These are phyloP conservation scores for Grammatotria lemairii DNA, from an alignment of 2,113 vertebrate genomes.

Conservation along the genomic window DNA sequence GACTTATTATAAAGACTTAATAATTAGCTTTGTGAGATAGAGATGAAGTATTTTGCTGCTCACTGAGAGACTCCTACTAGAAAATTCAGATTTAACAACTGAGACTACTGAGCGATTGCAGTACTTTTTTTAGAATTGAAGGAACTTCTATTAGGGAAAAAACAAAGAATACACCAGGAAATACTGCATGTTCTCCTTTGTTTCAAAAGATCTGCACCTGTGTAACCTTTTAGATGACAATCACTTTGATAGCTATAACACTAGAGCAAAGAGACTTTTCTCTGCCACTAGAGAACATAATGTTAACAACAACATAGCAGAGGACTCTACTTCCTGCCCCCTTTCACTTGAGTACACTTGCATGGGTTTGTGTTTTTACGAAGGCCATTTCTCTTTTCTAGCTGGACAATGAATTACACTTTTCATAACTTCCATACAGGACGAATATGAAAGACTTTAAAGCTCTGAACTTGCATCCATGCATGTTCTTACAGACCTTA, in stretches of 20 bases:
- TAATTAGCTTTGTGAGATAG: not conserved
- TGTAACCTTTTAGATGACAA: not conserved
- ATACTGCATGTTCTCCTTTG: not conserved
- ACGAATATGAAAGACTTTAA: not conserved
- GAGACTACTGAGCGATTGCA: not conserved
- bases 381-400: not conserved
- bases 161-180: not conserved
- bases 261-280: not conserved
- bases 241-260: not conserved
- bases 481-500: not conserved
- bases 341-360: not conserved
- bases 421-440: not conserved
- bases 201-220: not conserved
- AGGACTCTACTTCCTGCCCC: not conserved
- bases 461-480: not conserved
- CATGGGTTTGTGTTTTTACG: not conserved
- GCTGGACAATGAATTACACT: not conserved
- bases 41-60: not conserved
- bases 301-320: not conserved
- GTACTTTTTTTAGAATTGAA: not conserved
- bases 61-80: not conserved
- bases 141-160: not conserved
- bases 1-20: not conserved
- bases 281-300: not conserved
- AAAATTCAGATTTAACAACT: not conserved